phyloP scores from a whole-genome alignment of 2,113 vertebrate genomes.

The Octodon degus region DNA sequence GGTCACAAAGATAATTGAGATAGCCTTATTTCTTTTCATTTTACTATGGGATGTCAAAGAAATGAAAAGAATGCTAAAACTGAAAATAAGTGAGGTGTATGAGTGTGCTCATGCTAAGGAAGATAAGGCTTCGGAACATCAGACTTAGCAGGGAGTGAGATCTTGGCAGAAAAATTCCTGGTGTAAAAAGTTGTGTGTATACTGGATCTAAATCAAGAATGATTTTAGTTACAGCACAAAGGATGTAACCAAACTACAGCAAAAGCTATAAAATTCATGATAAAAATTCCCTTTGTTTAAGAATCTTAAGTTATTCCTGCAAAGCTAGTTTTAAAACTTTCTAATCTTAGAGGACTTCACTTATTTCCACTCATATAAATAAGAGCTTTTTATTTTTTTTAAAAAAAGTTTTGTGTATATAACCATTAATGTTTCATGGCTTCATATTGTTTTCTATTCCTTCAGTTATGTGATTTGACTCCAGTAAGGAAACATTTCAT shows the following conservation, averaged over 20 bases:
- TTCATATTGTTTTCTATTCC: conserved; percentile 53
- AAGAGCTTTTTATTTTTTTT: not conserved
- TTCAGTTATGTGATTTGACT: conserved; percentile 60
- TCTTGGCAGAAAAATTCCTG: conserved; percentile 37
- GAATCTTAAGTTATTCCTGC: conserved; percentile 46
- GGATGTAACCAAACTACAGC: conserved; percentile 44
- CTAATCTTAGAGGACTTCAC: conserved; percentile 52
- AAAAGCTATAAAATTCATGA: conserved; percentile 43
- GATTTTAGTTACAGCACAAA: conserved; percentile 70
- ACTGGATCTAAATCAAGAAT: conserved; percentile 53
- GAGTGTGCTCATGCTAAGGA: conserved; percentile 13
- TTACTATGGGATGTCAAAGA: conserved; percentile 56
- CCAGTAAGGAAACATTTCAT: conserved; percentile 57
- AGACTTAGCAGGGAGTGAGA: not conserved
- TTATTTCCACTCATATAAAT: conserved; percentile 37
- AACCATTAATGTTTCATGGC: conserved; percentile 48
- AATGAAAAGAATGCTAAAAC: conserved; percentile 51
- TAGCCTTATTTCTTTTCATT: conserved; percentile 53
- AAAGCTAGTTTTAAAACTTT: conserved; percentile 70
- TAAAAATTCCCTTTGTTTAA: conserved; percentile 59
- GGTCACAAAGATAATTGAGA: conserved; percentile 67
- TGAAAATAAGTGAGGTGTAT: conserved; percentile 56
- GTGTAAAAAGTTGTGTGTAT: not conserved
- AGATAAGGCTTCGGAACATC: conserved; percentile 12
- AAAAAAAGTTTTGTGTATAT: conserved; percentile 23